A percentile compares a stretch with the other conserved stretches of the same genome.
Evolutionary conservation across 2,797 vertebrate genomes (phyloP).

Genomic region (Sciaenops ocellatus): DNA sequence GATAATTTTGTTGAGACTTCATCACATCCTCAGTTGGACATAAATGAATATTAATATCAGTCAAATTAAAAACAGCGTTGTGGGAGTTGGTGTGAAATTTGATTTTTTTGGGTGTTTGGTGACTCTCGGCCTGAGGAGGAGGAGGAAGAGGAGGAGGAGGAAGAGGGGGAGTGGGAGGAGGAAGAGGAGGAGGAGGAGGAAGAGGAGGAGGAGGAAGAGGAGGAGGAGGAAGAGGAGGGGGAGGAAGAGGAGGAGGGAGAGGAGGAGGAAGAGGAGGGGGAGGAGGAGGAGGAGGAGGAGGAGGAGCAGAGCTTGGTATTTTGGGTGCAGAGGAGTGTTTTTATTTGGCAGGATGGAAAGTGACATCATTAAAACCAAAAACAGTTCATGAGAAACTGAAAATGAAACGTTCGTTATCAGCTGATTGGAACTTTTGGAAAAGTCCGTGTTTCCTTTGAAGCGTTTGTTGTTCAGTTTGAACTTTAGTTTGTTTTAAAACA

Average conservation of each 20-base stretch:
- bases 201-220: too few relatives aligned
- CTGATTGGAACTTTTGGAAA: too few relatives aligned
- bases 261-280: not conserved
- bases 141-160: too few relatives aligned
- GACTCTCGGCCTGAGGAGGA: slow-evolving; percentile 22
- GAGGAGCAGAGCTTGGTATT: slow-evolving; percentile 47
- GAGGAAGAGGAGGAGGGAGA: not conserved
- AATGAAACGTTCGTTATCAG: not conserved
- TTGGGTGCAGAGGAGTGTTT: slow-evolving; percentile 45
- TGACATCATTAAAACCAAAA: slow-evolving; percentile 45
- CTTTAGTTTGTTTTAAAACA: too few relatives aligned
- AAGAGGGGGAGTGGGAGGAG: too few relatives aligned
- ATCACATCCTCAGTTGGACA: not conserved
- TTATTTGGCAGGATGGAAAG: slow-evolving; percentile 53
- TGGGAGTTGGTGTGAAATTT: slow-evolving; percentile 55
- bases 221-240: slow-evolving; percentile 5
- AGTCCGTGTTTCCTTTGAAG: too few relatives aligned
- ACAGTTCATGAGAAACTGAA: not conserved
- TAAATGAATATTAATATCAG: not conserved
- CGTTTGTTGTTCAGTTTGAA: too few relatives aligned
- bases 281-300: not conserved
- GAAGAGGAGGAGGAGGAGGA: not conserved
- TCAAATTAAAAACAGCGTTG: not conserved
- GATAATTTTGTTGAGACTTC: not conserved
- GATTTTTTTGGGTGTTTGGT: slow-evolving; percentile 27